These are phyloP conservation scores for Chironomus tepperi DNA, from an alignment of 1,140 invertebrate species.

Conservation along the genomic window DNA sequence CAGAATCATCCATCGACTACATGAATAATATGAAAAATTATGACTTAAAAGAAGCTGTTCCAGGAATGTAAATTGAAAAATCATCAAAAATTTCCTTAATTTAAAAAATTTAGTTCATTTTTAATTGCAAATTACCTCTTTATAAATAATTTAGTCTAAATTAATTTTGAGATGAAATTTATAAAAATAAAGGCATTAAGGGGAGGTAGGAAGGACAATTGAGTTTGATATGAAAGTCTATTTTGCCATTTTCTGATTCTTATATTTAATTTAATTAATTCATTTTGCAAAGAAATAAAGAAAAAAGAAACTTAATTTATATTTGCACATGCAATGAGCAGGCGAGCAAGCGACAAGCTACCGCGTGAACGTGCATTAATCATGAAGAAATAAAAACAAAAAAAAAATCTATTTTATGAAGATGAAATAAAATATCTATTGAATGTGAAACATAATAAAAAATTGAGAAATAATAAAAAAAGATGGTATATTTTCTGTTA, in stretches of 20 bases:
- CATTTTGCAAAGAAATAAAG: not conserved
- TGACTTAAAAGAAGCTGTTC: too few species aligned
- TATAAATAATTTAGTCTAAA: not conserved
- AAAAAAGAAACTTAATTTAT: too few species aligned
- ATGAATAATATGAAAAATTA: too few species aligned
- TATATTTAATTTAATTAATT: not conserved
- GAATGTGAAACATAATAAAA: too few species aligned
- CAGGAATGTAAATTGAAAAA: too few species aligned
- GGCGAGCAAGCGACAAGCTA: too few species aligned
- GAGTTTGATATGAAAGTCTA: not conserved
- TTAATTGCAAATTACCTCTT: not conserved
- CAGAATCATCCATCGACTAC: too few species aligned
- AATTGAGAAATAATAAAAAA: too few species aligned
- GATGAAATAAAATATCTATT: not conserved
- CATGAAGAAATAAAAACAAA: not conserved
- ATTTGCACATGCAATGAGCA: too few species aligned
- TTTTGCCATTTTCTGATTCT: not conserved
- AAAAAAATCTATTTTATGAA: not conserved
- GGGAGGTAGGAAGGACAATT: not conserved
- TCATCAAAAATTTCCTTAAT: too few species aligned
- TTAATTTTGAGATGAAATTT: not conserved
- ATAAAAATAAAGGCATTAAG: not conserved
- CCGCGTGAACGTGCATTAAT: too few species aligned
- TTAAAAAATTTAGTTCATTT: not conserved
- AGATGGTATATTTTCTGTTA: slow-evolving; percentile 11